Evolutionary conservation across 1,140 invertebrate genomes (phyloP), one percentile per base, ranked within the genome.

Genomic region (Scaptomyza pallida): DNA sequence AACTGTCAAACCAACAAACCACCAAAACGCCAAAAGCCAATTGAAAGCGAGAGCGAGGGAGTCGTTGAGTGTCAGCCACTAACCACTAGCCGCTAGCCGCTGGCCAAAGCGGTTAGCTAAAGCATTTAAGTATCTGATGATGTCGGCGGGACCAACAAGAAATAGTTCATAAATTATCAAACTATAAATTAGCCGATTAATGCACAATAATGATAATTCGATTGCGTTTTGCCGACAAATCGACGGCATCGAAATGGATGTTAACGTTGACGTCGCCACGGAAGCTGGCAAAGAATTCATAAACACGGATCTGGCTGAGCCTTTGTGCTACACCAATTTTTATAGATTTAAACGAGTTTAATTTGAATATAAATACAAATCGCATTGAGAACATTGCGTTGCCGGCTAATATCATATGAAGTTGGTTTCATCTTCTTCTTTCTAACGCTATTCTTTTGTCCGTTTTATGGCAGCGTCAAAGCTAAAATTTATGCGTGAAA

Each of bases 111-210:
- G 52, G 37, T 43, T 12, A 37, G 59, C 44, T 17, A 48, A 48
- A 47, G 30, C 57, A 9, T 26, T 47, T 48, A 44, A 21, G 40
- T 26, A 26, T 37, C 45, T 71, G 23, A 41, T 26, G 10, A 35
- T 3, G 35, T 30, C 59, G 13, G 17, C 48, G 12, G 12, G 75
- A 83, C 56, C 54, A 72, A 82, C 78, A 82, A 75, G 73, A 82
- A 82, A 82, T 86, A 88, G 82, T 86, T 75, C 75, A 88, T 88
- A 88, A 88, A 88, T 88, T 82, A 88, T 89, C 77, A 78, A 88
- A 82, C 82, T 78, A 88, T 88, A 88, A 88, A 88, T 88, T 88
- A 88, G 82, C 80, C 82, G 82, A 88, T 88, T 88, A 88, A 88
- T 88, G 82, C 83, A 88, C 78, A 75, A n/a, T n/a, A 56, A 79